Evolutionary conservation across 2,888 invertebrate genomes (phyloP).

Genomic region (Bellardia bayeri): DNA sequence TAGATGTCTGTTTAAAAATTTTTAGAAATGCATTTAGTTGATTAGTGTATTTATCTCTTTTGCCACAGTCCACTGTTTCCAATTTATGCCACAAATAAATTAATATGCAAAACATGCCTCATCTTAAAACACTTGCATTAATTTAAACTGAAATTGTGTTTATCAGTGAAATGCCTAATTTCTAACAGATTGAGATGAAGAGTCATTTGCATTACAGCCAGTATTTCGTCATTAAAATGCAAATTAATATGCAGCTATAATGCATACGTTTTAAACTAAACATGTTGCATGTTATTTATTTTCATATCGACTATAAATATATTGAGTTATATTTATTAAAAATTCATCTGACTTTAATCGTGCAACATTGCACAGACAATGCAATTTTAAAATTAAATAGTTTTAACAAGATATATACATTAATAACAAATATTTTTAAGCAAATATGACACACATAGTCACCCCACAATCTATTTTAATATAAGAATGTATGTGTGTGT

Average conservation of each 20-base stretch:
- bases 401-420: neutral
- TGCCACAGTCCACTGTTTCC: neutral
- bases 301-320: neutral
- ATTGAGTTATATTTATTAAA: neutral
- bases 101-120: conserved; percentile 4
- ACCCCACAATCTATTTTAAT: neutral
- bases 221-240: too few species aligned
- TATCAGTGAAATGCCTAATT: neutral
- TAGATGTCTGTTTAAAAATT: too few species aligned
- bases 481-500: conserved; percentile 3
- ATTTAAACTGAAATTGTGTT: too few species aligned
- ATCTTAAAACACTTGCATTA: conserved; percentile 7
- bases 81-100: neutral
- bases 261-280: too few species aligned
- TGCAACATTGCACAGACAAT: conserved; percentile 10
- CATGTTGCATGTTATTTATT: neutral
- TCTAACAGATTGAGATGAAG: neutral
- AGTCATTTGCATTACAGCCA: neutral
- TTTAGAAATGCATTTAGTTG: too few species aligned
- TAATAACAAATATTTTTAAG: conserved; percentile 17
- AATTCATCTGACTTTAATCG: neutral
- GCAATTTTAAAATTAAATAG: conserved; percentile 20
- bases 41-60: neutral
- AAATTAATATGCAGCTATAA: too few species aligned
- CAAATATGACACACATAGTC: neutral